phyloP scores from a whole-genome alignment of 1,140 invertebrate species.

The Gryllus bimaculatus region DNA sequence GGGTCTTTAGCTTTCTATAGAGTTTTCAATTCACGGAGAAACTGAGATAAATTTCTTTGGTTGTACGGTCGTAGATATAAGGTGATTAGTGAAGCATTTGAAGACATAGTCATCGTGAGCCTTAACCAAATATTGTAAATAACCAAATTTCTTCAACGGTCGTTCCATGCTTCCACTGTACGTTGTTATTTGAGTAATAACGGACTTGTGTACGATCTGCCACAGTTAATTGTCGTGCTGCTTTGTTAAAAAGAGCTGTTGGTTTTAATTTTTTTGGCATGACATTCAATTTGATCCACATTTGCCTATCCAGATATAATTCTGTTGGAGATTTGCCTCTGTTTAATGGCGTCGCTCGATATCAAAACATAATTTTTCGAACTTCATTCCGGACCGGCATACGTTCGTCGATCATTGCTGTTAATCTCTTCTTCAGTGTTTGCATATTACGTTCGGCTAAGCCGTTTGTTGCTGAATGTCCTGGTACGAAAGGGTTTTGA shows the following conservation, averaged over 20 bases:
- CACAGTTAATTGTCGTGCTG: background rate
- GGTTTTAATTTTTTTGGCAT: background rate
- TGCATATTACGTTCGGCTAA: constrained; percentile 30
- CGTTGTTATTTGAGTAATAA: background rate
- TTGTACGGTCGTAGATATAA: no score
- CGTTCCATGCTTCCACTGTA: background rate
- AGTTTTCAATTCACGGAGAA: no score
- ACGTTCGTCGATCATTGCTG: no score
- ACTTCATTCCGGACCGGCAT: background rate
- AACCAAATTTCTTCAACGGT: background rate
- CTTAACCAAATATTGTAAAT: background rate
- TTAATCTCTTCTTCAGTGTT: constrained; percentile 33
- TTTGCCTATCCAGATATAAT: background rate
- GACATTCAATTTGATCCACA: background rate
- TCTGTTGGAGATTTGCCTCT: background rate
- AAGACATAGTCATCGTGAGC: background rate
- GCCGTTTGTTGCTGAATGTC: constrained; percentile 30
- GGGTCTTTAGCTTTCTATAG: no score
- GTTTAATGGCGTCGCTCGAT: background rate
- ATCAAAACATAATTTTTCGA: background rate
- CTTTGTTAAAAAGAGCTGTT: background rate
- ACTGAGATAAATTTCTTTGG: no score
- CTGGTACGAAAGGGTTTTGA: constrained; percentile 27
- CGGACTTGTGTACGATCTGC: background rate
- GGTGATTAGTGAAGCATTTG: background rate